Percentiles rank a stretch among this genome's conserved stretches.
These are phyloP conservation scores for Craseonycteris thonglongyai DNA, from an alignment of 2,113 vertebrate genomes.

Conservation along the genomic window DNA sequence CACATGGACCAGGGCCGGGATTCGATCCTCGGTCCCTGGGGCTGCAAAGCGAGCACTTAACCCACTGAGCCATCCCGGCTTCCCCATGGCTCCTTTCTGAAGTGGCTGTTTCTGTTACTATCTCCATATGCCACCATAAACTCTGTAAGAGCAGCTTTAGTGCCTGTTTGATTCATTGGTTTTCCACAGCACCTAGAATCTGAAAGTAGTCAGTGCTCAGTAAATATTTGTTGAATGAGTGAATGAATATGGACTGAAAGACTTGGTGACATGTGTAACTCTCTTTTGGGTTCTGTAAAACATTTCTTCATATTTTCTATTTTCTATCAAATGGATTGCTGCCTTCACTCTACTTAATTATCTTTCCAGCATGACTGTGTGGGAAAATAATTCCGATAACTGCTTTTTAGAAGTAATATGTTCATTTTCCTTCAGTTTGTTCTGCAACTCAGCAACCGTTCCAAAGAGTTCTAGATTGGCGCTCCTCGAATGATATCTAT, in stretches of 20 bases:
- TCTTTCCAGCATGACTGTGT: not conserved
- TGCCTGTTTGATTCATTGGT: not conserved
- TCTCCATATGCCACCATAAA: not conserved
- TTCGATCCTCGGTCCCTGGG: no score
- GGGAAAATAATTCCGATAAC: constrained; percentile 11
- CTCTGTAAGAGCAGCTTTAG: not conserved
- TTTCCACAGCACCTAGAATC: not conserved
- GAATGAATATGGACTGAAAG: not conserved
- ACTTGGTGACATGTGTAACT: not conserved
- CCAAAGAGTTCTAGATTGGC: not conserved
- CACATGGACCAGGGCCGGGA: no score
- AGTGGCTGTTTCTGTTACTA: not conserved
- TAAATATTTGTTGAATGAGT: not conserved
- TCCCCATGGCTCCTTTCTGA: not conserved
- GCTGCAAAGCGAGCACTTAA: no score
- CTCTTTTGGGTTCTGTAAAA: not conserved
- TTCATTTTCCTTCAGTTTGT: constrained; percentile 1
- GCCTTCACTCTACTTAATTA: constrained; percentile 10
- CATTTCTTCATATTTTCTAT: not conserved
- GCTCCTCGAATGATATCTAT: not conserved
- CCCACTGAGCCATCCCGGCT: no score
- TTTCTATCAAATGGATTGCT: not conserved
- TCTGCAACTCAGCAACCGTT: not conserved
- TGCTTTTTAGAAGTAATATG: constrained; percentile 6
- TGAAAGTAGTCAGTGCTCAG: not conserved